phyloP scores from a whole-genome alignment of 1,140 invertebrate species.

The Pygmarrhopalites habei region DNA sequence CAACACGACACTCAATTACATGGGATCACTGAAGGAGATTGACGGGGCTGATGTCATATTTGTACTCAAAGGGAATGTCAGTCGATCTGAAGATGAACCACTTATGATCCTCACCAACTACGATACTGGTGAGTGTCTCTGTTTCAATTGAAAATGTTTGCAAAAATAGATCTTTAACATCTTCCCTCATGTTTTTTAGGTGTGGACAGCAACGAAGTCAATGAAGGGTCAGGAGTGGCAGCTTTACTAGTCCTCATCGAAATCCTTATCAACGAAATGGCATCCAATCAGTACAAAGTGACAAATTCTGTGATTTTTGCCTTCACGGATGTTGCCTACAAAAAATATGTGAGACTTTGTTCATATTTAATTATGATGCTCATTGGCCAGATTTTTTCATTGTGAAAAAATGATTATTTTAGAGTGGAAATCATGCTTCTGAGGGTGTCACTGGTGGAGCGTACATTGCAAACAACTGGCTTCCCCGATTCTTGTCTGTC shows the following conservation, averaged over 20 bases:
- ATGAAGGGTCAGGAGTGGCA: slow-evolving; percentile 24
- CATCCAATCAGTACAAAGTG: neutral
- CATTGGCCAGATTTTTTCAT: neutral
- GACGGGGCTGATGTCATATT: slow-evolving; percentile 9
- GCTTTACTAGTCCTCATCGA: slow-evolving; percentile 18
- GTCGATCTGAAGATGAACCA: slow-evolving; percentile 13
- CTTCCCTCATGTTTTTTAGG: neutral
- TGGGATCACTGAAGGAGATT: neutral
- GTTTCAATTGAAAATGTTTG: neutral
- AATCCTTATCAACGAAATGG: slow-evolving; percentile 8
- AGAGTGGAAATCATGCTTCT: neutral
- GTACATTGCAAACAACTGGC: slow-evolving; percentile 11
- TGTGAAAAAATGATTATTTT: slow-evolving; percentile 5
- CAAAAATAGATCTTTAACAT: neutral
- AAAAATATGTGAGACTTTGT: slow-evolving; percentile 19
- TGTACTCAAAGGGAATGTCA: slow-evolving; percentile 6
- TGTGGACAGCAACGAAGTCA: neutral
- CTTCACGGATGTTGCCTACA: slow-evolving; percentile 17
- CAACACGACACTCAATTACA: neutral
- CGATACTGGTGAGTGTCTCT: slow-evolving; percentile 16
- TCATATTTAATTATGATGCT: neutral
- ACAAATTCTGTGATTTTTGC: slow-evolving; percentile 22
- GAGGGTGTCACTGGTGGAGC: slow-evolving; percentile 11
- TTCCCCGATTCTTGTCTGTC: slow-evolving; percentile 12
- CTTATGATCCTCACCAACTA: slow-evolving; percentile 27